Evolutionary conservation across 2,113 vertebrate species (phyloP).

Genomic region (Leptocoma aspasia): DNA sequence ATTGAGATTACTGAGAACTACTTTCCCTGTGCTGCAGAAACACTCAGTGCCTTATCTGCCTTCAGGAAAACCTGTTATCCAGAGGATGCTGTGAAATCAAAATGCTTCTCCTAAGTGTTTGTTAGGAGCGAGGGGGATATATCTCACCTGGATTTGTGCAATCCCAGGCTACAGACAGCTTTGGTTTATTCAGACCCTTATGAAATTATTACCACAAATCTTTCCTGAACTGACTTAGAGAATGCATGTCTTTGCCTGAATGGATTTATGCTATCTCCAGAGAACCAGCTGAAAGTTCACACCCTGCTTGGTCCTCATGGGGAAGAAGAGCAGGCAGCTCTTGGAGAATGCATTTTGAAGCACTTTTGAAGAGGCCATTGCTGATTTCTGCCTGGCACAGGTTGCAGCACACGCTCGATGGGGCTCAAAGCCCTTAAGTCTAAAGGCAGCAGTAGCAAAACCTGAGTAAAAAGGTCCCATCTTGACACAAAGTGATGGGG

Average conservation of each 20-base stretch:
- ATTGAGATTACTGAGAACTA: background rate
- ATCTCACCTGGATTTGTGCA: background rate
- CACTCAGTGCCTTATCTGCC: background rate
- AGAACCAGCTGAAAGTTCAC: slow-evolving; percentile 8
- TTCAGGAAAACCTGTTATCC: background rate
- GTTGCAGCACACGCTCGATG: accelerated
- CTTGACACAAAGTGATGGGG: background rate
- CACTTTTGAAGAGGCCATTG: background rate
- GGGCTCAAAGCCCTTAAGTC: background rate
- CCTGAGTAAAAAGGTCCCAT: background rate
- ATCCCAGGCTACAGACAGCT: background rate
- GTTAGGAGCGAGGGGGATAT: background rate
- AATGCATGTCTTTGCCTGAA: background rate
- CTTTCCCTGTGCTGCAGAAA: background rate
- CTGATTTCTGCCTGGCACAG: background rate
- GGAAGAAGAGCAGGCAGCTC: background rate
- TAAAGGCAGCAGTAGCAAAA: background rate
- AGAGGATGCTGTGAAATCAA: background rate
- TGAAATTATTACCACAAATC: background rate
- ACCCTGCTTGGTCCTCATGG: background rate
- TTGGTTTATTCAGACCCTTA: background rate
- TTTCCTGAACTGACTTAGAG: background rate
- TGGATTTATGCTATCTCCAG: slow-evolving; percentile 4
- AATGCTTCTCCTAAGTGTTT: background rate
- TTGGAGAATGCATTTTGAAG: background rate